Evolutionary conservation across 2,113 vertebrate species (phyloP).

Genomic region (Hystrix cristata): DNA sequence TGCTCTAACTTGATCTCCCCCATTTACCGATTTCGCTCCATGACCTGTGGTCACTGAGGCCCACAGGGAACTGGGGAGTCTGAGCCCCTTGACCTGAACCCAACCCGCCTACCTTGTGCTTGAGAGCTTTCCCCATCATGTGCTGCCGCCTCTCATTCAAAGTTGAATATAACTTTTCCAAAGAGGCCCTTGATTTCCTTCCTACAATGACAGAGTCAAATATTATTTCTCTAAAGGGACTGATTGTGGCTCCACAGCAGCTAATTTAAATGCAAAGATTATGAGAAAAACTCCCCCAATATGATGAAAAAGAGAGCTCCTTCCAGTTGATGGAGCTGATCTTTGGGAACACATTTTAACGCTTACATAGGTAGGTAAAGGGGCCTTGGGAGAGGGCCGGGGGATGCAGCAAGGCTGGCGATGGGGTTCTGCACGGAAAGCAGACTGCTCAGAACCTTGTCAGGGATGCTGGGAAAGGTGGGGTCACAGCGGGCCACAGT

Average conservation of each 20-base stretch:
- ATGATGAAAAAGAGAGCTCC: neutral
- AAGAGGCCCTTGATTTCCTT: conserved; percentile 1
- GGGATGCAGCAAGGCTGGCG: neutral
- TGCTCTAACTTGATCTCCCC: neutral
- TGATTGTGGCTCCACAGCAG: conserved; percentile 35
- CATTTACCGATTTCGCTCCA: neutral
- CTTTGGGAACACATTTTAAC: neutral
- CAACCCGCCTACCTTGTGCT: neutral
- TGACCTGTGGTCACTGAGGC: neutral
- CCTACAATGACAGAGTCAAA: neutral
- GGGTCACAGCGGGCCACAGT: fast-evolving
- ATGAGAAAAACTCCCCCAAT: neutral
- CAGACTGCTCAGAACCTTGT: neutral
- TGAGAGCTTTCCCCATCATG: neutral
- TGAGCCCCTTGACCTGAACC: neutral
- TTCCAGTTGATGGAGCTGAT: neutral
- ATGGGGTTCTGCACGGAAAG: neutral
- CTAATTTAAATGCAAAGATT: conserved; percentile 45
- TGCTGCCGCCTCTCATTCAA: neutral
- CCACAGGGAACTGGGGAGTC: neutral
- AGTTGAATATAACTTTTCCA: conserved; percentile 19
- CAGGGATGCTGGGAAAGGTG: neutral
- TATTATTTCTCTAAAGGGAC: conserved; percentile 34
- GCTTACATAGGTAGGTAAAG: neutral
- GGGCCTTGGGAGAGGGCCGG: neutral